These are phyloP conservation scores for Doryteuthis pealeii DNA, from an alignment of 1,140 invertebrate genomes.

Conservation along the genomic window DNA sequence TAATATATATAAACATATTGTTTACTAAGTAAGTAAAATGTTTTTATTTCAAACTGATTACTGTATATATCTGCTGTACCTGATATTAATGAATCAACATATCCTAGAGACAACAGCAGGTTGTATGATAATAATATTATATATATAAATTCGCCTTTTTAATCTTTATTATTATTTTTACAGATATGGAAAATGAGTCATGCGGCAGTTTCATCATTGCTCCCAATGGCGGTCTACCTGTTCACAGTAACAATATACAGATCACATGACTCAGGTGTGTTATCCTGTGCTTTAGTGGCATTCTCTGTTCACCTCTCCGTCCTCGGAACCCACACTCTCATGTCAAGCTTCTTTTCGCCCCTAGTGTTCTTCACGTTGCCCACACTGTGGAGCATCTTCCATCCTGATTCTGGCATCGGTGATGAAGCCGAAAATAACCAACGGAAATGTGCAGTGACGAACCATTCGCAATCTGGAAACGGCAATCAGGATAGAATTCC, in stretches of 20 bases:
- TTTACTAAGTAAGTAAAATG: too few relatives aligned
- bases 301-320: slow-evolving; percentile 42
- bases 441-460: not conserved
- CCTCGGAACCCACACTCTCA: slow-evolving; percentile 47
- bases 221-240: slow-evolving; percentile 37
- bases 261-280: slow-evolving; percentile 31
- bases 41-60: too few relatives aligned
- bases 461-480: not conserved
- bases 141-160: too few relatives aligned
- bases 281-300: slow-evolving; percentile 40
- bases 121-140: too few relatives aligned
- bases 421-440: not conserved
- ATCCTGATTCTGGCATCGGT: not conserved
- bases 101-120: too few relatives aligned
- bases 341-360: slow-evolving; percentile 48
- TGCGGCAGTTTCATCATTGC: slow-evolving; percentile 37
- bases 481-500: not conserved
- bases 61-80: too few relatives aligned
- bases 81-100: too few relatives aligned
- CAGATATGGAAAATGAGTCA: slow-evolving; percentile 45
- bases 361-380: slow-evolving; percentile 36
- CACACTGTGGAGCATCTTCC: slow-evolving; percentile 11
- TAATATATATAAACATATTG: too few relatives aligned
- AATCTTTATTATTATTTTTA: slow-evolving; percentile 19
- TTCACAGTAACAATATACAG: slow-evolving; percentile 28